Evolutionary conservation across 2,113 vertebrate species (phyloP).

Genomic region (Misgurnus anguillicaudatus): DNA sequence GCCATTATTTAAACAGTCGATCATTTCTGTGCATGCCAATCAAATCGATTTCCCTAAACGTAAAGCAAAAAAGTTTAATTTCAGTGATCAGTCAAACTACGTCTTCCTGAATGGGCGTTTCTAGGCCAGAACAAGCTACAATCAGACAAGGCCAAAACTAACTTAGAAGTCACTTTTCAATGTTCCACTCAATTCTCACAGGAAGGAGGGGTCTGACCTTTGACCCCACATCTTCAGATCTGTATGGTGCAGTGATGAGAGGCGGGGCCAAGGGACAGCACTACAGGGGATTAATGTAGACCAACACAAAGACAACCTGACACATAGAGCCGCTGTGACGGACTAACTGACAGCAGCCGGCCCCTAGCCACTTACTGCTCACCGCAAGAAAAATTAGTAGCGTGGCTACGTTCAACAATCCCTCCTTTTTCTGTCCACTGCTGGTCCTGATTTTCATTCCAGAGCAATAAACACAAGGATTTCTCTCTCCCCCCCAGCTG

Average conservation of each 20-base stretch:
- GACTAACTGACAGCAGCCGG: conserved; percentile 44
- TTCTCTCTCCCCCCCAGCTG: conserved; percentile 38
- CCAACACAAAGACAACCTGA: conserved; percentile 32
- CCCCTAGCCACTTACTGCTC: conserved; percentile 19
- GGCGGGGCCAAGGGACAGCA: conserved; percentile 29
- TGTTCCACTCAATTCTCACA: conserved; percentile 6
- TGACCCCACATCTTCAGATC: neutral
- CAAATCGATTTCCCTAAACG: neutral
- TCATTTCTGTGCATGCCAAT: neutral
- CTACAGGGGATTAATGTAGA: conserved; percentile 41
- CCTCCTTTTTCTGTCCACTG: conserved; percentile 32
- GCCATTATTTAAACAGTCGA: neutral
- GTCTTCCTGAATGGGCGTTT: neutral
- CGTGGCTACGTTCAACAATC: conserved; percentile 27
- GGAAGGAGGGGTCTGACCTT: conserved; percentile 2
- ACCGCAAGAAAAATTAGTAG: conserved; percentile 52
- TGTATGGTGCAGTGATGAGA: conserved; percentile 6
- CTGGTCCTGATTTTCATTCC: conserved; percentile 58
- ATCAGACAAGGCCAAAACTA: neutral
- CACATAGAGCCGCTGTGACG: neutral
- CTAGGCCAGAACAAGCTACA: neutral
- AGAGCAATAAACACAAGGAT: conserved; percentile 60
- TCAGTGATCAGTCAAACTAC: neutral
- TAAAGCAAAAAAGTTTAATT: neutral
- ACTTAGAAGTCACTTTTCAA: conserved; percentile 8